Evolutionary conservation across 2,888 invertebrate genomes (phyloP).

Genomic region (Eupithecia subumbrata): DNA sequence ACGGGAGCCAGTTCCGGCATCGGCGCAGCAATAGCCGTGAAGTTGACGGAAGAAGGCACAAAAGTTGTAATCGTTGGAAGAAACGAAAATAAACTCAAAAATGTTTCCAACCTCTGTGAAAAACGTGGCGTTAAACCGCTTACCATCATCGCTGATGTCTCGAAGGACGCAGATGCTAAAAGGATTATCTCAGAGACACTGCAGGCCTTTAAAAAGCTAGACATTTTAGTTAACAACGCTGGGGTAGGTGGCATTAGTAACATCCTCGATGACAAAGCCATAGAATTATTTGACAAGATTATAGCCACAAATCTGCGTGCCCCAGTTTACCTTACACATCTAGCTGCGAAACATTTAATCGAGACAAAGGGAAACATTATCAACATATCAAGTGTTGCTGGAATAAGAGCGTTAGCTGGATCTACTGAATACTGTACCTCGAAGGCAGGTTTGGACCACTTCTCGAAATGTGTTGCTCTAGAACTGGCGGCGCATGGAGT

Average conservation of each 20-base stretch:
- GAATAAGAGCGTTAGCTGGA: conserved; percentile 15
- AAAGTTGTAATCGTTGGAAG: conserved; percentile 45
- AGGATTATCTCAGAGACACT: conserved; percentile 47
- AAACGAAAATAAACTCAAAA: conserved; percentile 45
- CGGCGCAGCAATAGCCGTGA: conserved; percentile 56
- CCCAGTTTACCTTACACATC: conserved; percentile 47
- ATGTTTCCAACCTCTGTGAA: conserved; percentile 35
- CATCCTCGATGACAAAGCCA: conserved; percentile 41
- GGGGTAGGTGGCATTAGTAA: conserved; percentile 40
- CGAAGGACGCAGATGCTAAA: conserved; percentile 47
- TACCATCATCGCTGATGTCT: conserved; percentile 49
- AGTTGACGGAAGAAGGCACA: conserved; percentile 44
- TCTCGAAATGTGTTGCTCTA: conserved; percentile 92
- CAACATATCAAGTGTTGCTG: conserved; percentile 53
- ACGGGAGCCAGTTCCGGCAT: conserved; percentile 62
- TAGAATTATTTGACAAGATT: conserved; percentile 48
- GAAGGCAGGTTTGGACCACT: conserved; percentile 87
- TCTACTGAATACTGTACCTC: conserved; percentile 47
- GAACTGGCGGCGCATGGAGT: conserved; percentile 89
- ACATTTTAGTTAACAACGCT: conserved; percentile 54
- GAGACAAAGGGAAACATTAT: conserved; percentile 55
- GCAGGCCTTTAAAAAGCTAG: conserved; percentile 44
- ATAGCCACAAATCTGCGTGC: conserved; percentile 52
- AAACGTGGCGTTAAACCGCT: conserved; percentile 39
- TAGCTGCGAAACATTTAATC: conserved; percentile 49